Percentiles rank a stretch among this genome's conserved stretches.
Conservation (phyloP, 2,113 vertebrate genomes). For the Galemys pyrenaicus region DNA sequence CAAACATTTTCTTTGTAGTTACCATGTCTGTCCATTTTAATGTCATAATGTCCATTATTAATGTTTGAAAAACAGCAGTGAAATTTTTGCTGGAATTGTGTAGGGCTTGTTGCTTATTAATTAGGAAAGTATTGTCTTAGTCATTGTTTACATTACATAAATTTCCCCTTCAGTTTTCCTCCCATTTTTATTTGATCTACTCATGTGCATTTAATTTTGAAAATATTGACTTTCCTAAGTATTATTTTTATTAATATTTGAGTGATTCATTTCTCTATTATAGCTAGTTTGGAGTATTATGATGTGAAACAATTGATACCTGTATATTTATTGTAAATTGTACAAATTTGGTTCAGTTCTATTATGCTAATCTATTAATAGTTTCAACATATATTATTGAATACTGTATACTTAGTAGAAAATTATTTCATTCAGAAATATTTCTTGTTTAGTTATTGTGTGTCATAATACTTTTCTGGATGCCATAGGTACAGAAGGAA, state of each 20-base stretch:
- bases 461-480: background rate
- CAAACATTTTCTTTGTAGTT: background rate
- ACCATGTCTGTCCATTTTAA: background rate
- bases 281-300: background rate
- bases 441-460: background rate
- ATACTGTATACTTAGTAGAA: background rate
- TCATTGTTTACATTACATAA: background rate
- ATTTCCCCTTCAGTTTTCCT: background rate
- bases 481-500: background rate
- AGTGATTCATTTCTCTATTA: background rate
- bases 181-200: background rate
- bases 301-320: background rate
- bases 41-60: background rate
- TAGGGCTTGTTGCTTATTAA: background rate
- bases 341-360: background rate
- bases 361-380: background rate
- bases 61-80: background rate
- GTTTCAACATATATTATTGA: background rate
- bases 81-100: background rate
- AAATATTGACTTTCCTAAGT: background rate
- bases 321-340: background rate
- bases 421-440: background rate
- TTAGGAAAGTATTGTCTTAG: background rate
- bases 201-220: background rate
- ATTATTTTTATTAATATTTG: background rate